Evolutionary conservation across 2,113 vertebrate genomes (phyloP), one percentile per base, ranked within the genome.

Genomic region (Leuciscus idus): DNA sequence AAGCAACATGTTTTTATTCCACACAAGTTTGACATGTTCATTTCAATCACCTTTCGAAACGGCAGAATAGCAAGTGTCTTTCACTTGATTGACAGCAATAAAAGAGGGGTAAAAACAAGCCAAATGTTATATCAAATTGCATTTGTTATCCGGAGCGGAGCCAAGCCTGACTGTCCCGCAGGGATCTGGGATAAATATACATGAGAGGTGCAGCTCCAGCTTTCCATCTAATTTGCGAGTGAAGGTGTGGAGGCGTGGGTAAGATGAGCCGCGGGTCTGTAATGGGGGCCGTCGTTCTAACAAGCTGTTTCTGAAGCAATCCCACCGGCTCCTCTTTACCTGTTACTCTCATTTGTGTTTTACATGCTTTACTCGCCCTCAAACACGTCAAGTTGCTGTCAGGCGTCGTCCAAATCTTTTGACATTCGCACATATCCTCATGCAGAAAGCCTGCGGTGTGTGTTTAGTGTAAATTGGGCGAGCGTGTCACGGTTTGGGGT

Each of bases 221-320:
- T 95, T 95, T 93, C 93, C 95, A 95, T 95, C 96, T 96, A 96
- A 97, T 97, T 97, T 97, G 95, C 93, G 87, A 93, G 91, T 6
- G 80, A 91, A 66, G 95, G 96, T 95, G 95, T 94, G 94, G 93
- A 92, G 93, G 95, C 90, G 91, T 92, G 93, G 94, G 95, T 3
- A 93, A 92, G 94, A 95, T 94, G 95, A 93, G 94, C 95, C 95
- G 96, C 93, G 93, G 88, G 90, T 92, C 93, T 80, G 83, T 94
- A 95, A 96, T 95, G 93, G 93, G 93, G 93, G 12, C 74, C 28
- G 91, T 89, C 93, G 89, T 94, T 93, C 95, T 99, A 99, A 99
- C 97, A 98, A 99, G 98, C 97, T 91, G 96, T 96, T 93, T 93
- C 91, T 92, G 95, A 92, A 91, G 94, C 96, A 96, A 96, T 96